These are phyloP conservation scores for Periophthalmodon schlosseri DNA, from an alignment of 2,113 vertebrate species.

Conservation along the genomic window DNA sequence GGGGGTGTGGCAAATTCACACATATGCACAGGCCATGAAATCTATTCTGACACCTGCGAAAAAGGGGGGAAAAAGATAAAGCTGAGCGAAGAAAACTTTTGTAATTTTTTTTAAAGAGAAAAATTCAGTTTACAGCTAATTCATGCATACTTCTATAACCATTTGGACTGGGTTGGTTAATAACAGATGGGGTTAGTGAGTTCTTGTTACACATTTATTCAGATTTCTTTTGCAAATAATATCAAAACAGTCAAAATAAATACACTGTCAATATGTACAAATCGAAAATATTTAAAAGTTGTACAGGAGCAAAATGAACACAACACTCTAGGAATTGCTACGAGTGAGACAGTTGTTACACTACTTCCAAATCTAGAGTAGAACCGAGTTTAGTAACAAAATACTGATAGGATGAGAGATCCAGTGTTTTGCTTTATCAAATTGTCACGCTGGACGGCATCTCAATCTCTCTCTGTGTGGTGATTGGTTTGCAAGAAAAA, in stretches of 20 bases:
- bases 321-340: too few relatives aligned
- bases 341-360: too few relatives aligned
- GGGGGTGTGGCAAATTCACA: conserved; percentile 75
- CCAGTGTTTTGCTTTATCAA: too few relatives aligned
- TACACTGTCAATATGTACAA: neutral
- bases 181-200: neutral
- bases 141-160: neutral
- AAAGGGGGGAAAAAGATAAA: conserved; percentile 28
- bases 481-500: too few relatives aligned
- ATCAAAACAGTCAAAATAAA: neutral
- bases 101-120: conserved; percentile 36
- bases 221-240: neutral
- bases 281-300: too few relatives aligned
- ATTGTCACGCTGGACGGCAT: too few relatives aligned
- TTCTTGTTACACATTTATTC: neutral
- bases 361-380: too few relatives aligned
- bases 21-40: conserved; percentile 74
- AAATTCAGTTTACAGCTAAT: neutral
- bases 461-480: too few relatives aligned
- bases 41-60: conserved; percentile 74
- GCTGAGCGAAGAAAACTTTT: conserved; percentile 35
- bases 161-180: neutral
- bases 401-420: too few relatives aligned
- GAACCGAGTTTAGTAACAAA: too few relatives aligned
- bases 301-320: too few relatives aligned